Conservation (phyloP, 2,113 vertebrate genomes). For the Diphyllodes magnificus region DNA sequence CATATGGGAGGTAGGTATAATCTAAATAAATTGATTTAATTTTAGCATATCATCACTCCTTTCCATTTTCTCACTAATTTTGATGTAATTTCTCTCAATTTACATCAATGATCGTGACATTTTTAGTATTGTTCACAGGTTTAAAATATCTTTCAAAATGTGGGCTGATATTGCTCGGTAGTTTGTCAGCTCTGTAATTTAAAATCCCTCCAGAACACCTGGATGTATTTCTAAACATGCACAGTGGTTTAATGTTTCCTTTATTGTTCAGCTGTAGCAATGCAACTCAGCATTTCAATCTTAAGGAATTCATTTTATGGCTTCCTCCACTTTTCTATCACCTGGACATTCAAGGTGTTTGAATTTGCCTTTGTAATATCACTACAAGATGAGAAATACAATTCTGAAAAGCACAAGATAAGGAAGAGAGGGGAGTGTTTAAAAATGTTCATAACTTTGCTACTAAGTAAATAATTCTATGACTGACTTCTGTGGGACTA, state of each 20-base stretch:
- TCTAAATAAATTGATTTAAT: not conserved
- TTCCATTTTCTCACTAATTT: not conserved
- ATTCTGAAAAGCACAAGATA: not conserved
- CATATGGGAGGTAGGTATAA: not conserved
- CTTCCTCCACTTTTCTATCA: not conserved
- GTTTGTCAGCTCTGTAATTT: not conserved
- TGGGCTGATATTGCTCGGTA: not conserved
- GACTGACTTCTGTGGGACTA: not conserved
- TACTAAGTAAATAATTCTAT: not conserved
- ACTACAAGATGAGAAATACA: not conserved
- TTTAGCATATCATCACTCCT: not conserved
- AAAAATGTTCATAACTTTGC: not conserved
- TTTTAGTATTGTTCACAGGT: not conserved
- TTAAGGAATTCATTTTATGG: not conserved
- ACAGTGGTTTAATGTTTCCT: not conserved
- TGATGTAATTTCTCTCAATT: not conserved
- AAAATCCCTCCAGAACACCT: not conserved
- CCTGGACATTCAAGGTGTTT: not conserved
- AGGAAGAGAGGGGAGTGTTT: not conserved
- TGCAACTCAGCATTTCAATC: not conserved
- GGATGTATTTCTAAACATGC: not conserved
- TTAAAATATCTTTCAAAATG: not conserved
- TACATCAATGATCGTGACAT: accelerated
- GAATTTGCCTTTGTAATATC: not conserved
- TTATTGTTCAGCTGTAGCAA: not conserved